Evolutionary conservation across 1,140 invertebrate species (phyloP), one percentile per base, ranked within the genome.

Genomic region (Camponotus pennsylvanicus): DNA sequence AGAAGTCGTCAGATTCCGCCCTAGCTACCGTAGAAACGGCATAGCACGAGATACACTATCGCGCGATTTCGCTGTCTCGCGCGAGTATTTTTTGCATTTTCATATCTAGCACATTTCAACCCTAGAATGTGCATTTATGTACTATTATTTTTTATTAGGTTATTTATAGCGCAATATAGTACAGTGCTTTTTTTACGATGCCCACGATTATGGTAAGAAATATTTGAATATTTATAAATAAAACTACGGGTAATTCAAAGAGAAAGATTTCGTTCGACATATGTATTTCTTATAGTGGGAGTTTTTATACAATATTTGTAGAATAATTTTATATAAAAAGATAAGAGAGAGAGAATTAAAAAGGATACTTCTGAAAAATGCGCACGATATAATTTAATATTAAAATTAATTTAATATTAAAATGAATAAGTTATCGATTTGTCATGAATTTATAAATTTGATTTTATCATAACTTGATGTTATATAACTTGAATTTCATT

Each of bases 31-130:
- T 61, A 75, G 40, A 63, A 5, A 57, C 40, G 73, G n/a, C 59
- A 63, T 59, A 73, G 71, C 59, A 67, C 73, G 69, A 87, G 86
- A 88, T 88, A 89, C 86, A 52, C 45, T 63, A 64, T 40, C 61
- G 66, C 69, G 69, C 69, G 67, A 37, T 59, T 82, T 82, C 37
- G 52, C 79, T 55, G 67, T 83, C 42, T 59, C 69, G 40, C 69
- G 40, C 55, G 55, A 34, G 49, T 34, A 83, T 69, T 83, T 75
- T 83, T 83, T 83, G 79, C 69, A 83, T 83, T 83, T 83, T 83
- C 79, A 9, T 63, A 83, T 75, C 69, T 83, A 55, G 40, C 55
- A 45, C 55, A 21, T 61, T 55, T 4, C 79, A 40, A 4, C 37
- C 27, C 13, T 13, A 15, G n/a, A 61, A 37, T 55, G 6, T 21